Evolutionary conservation across 1,140 invertebrate genomes (phyloP).

Genomic region (Trinorchestia longiramus): DNA sequence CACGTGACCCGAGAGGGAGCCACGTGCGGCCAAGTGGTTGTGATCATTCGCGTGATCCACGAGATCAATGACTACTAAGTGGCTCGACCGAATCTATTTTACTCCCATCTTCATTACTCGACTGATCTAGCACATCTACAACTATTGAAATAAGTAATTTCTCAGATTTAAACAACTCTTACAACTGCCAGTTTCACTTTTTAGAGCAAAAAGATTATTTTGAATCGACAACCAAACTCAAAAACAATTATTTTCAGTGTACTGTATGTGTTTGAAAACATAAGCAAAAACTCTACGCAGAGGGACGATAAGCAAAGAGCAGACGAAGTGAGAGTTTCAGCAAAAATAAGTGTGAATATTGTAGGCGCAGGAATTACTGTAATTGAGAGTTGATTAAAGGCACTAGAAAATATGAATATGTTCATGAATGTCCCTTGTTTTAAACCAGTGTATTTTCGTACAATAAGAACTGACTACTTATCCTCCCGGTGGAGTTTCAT

Average conservation of each 20-base stretch:
- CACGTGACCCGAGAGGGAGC: background rate
- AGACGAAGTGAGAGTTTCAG: too few species aligned
- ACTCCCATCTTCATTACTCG: background rate
- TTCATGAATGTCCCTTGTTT: too few species aligned
- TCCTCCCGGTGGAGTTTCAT: too few species aligned
- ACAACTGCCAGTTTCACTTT: background rate
- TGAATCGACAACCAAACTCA: background rate
- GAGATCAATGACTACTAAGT: conserved; percentile 36
- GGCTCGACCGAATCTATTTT: background rate
- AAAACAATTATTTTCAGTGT: background rate
- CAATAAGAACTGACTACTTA: too few species aligned
- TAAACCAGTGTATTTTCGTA: too few species aligned
- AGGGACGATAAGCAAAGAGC: too few species aligned
- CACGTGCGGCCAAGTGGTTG: conserved; percentile 5
- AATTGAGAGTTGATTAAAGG: too few species aligned
- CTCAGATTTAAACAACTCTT: background rate
- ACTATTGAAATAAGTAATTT: background rate
- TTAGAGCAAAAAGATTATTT: background rate
- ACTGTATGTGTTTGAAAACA: background rate
- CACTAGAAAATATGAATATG: too few species aligned
- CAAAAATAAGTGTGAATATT: too few species aligned
- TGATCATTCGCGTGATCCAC: conserved; percentile 20
- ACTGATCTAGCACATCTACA: background rate
- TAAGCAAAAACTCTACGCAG: background rate
- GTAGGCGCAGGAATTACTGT: too few species aligned